These are phyloP conservation scores for Drosophila pseudoobscura DNA, from an alignment of 1,140 invertebrate species.

Conservation along the genomic window DNA sequence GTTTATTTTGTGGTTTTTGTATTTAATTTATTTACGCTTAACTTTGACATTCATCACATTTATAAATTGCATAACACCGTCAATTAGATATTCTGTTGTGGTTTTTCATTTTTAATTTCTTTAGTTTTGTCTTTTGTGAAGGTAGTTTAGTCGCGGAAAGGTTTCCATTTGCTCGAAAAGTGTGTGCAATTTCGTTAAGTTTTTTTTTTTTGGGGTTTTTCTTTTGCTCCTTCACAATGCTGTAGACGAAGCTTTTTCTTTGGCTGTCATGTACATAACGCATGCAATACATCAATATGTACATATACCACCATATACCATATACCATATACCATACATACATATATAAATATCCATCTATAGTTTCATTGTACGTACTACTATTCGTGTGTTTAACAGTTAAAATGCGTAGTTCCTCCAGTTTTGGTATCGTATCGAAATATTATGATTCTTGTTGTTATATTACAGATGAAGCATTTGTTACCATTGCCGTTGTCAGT, in stretches of 20 bases:
- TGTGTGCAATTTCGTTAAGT: conserved; percentile 52
- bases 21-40: conserved; percentile 63
- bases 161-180: conserved; percentile 77
- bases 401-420: conserved; percentile 61
- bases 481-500: conserved; percentile 47
- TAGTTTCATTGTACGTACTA: conserved; percentile 41
- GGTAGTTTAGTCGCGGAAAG: conserved; percentile 78
- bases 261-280: conserved; percentile 52
- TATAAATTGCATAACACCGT: conserved; percentile 81
- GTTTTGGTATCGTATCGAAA: conserved; percentile 54
- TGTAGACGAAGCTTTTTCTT: conserved; percentile 42
- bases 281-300: conserved; percentile 42
- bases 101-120: conserved; percentile 28
- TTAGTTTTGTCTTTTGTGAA: conserved; percentile 68
- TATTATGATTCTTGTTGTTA: conserved; percentile 60
- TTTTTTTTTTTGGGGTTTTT: conserved; percentile 22
- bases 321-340: conserved; percentile 23
- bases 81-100: conserved; percentile 69
- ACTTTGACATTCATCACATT: conserved; percentile 81
- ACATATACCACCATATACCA: conserved; percentile 11
- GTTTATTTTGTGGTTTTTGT: conserved; percentile 29
- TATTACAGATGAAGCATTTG: conserved; percentile 76
- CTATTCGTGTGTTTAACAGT: conserved; percentile 59
- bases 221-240: conserved; percentile 27
- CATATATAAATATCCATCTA: conserved; percentile 44